Evolutionary conservation across 2,888 invertebrate species (phyloP), one percentile per base, ranked within the genome.

Genomic region (Cephus pulcher): DNA sequence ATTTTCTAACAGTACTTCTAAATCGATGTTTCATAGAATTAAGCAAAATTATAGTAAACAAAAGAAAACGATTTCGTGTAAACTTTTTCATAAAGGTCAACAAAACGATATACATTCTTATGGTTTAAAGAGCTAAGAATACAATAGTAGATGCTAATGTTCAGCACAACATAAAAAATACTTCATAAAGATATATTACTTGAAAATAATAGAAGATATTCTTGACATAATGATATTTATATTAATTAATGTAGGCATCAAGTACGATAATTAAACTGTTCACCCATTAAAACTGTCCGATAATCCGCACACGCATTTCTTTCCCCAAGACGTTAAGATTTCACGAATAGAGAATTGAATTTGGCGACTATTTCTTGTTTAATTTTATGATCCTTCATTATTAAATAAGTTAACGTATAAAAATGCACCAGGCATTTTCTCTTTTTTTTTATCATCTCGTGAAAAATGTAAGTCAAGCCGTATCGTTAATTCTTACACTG

Each of bases 21-120:
- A 9, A 56, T 56, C 40, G 40, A 56, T 56, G 40, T 1, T 56
- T 56, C 40, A 1, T 23, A 15, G 23, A 56, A 56, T 56, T 23
- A 56, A 56, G 40, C 40, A 23, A 56, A 56, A 56, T 23, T 23
- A 56, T 23, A 1, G 23, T 23, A 56, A 56, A 23, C 6, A 56
- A 40, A 77, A 75, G 33, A 32, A 73, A 79, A 78, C 76, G 32
- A 68, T 75, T 69, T 75, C 23, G 1, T 79, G 15, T 70, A 80
- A 75, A 75, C 23, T 56, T 80, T n/a, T 37, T 76, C 70, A 80
- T 73, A 35, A 79, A 79, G 76, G 78, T 79, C 35, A 79, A 81
- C 80, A 70, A 80, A 81, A 81, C 35, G 73, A 81, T 80, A 76
- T 33, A 76, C 37, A 76, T 75, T 74, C 30, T 71, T 71, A 71